Conservation (phyloP, 1,140 invertebrate genomes). For the Epicauta chinensis region DNA sequence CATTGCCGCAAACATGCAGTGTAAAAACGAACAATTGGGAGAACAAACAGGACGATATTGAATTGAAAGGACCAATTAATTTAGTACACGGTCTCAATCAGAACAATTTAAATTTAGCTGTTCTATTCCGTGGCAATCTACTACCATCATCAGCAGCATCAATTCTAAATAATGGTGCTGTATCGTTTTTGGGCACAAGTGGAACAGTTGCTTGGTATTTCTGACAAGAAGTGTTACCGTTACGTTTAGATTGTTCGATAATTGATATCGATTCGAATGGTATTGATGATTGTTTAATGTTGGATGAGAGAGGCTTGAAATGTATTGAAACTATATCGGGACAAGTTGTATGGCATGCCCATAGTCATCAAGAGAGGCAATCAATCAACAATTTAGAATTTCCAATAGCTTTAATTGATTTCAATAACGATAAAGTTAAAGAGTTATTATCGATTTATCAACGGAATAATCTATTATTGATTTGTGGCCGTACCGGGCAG, state of each 20-base stretch:
- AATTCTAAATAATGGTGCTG: slow-evolving; percentile 49
- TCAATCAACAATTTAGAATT: slow-evolving; percentile 51
- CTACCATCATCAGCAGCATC: slow-evolving; percentile 50
- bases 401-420: slow-evolving; percentile 62
- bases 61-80: slow-evolving; percentile 64
- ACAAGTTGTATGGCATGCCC: slow-evolving; percentile 57
- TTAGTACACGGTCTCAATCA: slow-evolving; percentile 55
- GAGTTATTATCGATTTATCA: slow-evolving; percentile 59
- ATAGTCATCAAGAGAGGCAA: slow-evolving; percentile 40
- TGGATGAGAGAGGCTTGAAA: slow-evolving; percentile 61
- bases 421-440: slow-evolving; percentile 60
- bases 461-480: slow-evolving; percentile 52
- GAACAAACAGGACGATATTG: slow-evolving; percentile 61
- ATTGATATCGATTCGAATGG: slow-evolving; percentile 63
- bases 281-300: slow-evolving; percentile 64
- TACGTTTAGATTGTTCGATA: slow-evolving; percentile 61
- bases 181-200: slow-evolving; percentile 54
- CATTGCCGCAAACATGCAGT: slow-evolving; percentile 55
- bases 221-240: slow-evolving; percentile 54
- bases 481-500: slow-evolving; percentile 57
- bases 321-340: slow-evolving; percentile 64
- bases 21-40: slow-evolving; percentile 61
- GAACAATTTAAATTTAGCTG: slow-evolving; percentile 59
- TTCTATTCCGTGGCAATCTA: slow-evolving; percentile 49
- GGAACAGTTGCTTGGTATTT: slow-evolving; percentile 60